phyloP scores from a whole-genome alignment of 2,888 invertebrate genomes.

The Panzeria rudis region DNA sequence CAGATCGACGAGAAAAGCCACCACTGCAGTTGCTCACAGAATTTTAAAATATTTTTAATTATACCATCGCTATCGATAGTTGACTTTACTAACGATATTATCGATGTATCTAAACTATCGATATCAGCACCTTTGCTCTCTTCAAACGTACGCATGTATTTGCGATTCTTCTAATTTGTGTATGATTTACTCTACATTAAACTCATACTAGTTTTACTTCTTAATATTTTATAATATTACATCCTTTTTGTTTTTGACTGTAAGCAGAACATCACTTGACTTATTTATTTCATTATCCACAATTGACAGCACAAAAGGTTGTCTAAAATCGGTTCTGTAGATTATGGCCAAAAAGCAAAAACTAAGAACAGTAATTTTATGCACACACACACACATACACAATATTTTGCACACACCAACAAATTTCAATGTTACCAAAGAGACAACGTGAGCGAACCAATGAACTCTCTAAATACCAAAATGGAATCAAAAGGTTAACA shows the following conservation, averaged over 20 bases:
- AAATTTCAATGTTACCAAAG: constrained; percentile 13
- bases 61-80: too few relatives aligned
- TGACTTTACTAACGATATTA: too few relatives aligned
- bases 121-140: too few relatives aligned
- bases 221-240: too few relatives aligned
- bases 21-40: too few relatives aligned
- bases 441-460: constrained; percentile 31
- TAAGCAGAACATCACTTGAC: constrained; percentile 60
- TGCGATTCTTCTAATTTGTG: too few relatives aligned
- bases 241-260: not conserved
- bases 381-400: not conserved
- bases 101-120: too few relatives aligned
- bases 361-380: not conserved
- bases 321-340: constrained; percentile 44
- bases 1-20: too few relatives aligned
- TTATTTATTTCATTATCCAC: constrained; percentile 67
- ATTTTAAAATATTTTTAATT: too few relatives aligned
- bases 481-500: constrained; percentile 61
- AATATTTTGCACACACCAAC: not conserved
- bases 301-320: constrained; percentile 69
- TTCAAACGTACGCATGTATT: too few relatives aligned
- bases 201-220: too few relatives aligned
- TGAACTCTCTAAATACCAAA: constrained; percentile 43
- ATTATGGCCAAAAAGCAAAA: constrained; percentile 46
- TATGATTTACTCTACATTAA: too few relatives aligned